Conservation (phyloP, 2,888 invertebrate species). For the Ypsolopha sequella region DNA sequence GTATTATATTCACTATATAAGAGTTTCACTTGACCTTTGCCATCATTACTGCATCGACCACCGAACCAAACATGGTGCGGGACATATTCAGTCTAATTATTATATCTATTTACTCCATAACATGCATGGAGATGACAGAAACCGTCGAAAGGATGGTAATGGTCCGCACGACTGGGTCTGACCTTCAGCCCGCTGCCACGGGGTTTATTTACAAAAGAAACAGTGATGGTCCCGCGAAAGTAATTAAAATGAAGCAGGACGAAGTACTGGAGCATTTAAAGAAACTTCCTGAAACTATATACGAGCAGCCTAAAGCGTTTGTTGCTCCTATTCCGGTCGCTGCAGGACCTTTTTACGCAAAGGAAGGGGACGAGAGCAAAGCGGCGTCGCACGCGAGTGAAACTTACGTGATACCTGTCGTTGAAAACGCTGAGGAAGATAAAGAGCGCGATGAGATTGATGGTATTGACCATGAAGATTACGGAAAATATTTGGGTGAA, state of each 20-base stretch:
- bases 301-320: slow-evolving; percentile 42
- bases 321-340: slow-evolving; percentile 34
- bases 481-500: slow-evolving; percentile 36
- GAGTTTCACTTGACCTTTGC: slow-evolving; percentile 45
- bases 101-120: slow-evolving; percentile 20
- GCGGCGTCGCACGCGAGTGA: slow-evolving; percentile 32
- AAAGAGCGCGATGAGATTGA: slow-evolving; percentile 25
- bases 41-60: slow-evolving; percentile 43
- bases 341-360: slow-evolving; percentile 33
- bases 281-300: slow-evolving; percentile 28
- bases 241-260: slow-evolving; percentile 54
- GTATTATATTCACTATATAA: slow-evolving; percentile 56
- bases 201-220: slow-evolving; percentile 70
- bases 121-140: slow-evolving; percentile 58
- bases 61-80: slow-evolving; percentile 44
- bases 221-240: slow-evolving; percentile 54
- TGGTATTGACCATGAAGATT: slow-evolving; percentile 44
- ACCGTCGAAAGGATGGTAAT: slow-evolving; percentile 66
- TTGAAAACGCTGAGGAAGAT: slow-evolving; percentile 34
- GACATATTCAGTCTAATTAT: slow-evolving; percentile 25
- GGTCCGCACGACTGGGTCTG: slow-evolving; percentile 67
- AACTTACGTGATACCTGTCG: slow-evolving; percentile 43
- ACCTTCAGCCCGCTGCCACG: slow-evolving; percentile 71
- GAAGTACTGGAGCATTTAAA: slow-evolving; percentile 52
- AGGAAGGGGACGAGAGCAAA: slow-evolving; percentile 34